phyloP scores from a whole-genome alignment of 1,140 invertebrate species.

The Drosophila tani region DNA sequence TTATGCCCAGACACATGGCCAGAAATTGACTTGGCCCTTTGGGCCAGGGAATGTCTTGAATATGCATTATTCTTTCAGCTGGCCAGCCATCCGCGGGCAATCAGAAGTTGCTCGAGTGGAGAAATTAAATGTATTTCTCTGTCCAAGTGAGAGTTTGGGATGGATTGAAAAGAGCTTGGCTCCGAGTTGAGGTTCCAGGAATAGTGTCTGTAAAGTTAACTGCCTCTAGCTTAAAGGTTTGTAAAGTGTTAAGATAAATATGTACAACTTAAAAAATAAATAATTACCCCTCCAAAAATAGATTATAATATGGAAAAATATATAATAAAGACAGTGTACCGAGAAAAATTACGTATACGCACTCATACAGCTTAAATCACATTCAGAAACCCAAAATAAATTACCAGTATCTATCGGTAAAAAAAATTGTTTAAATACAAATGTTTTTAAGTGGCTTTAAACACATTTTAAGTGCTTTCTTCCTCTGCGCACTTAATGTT shows the following conservation, averaged over 20 bases:
- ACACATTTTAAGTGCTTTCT: neutral
- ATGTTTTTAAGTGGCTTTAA: neutral
- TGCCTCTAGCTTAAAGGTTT: neutral
- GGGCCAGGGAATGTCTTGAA: conserved; percentile 41
- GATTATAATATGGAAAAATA: too few relatives aligned
- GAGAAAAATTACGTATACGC: too few relatives aligned
- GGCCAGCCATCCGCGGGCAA: conserved; percentile 40
- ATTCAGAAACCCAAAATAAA: too few relatives aligned
- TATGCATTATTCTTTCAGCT: conserved; percentile 50
- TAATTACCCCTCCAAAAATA: too few relatives aligned
- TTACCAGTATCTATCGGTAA: neutral
- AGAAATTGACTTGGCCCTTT: conserved; percentile 34
- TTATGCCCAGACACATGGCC: conserved; percentile 29
- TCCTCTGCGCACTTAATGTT: neutral
- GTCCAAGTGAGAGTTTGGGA: conserved; percentile 2
- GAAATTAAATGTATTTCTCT: conserved; percentile 42
- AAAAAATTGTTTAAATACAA: neutral
- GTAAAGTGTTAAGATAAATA: neutral
- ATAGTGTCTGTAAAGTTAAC: conserved; percentile 15
- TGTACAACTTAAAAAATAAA: too few relatives aligned
- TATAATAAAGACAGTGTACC: too few relatives aligned
- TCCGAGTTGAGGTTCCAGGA: conserved; percentile 7
- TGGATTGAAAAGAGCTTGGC: conserved; percentile 9
- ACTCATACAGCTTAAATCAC: too few relatives aligned
- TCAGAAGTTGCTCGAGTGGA: conserved; percentile 51